phyloP scores from a whole-genome alignment of 2,797 vertebrate species.

The Coluber constrictor region DNA sequence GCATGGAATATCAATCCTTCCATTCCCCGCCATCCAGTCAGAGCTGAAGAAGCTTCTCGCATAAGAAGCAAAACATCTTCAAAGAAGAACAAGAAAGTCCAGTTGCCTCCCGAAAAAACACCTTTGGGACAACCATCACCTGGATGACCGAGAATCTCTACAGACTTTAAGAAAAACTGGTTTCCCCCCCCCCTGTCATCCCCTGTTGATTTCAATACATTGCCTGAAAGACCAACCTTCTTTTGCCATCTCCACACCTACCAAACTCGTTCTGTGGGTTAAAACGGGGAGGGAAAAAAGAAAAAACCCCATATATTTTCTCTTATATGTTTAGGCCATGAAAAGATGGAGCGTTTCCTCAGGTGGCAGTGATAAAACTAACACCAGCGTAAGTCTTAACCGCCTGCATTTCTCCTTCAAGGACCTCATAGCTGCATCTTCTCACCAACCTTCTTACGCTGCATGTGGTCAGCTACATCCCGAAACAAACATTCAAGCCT shows the following conservation, averaged over 20 bases:
- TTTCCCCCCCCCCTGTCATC: background rate
- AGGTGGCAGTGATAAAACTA: constrained; percentile 85
- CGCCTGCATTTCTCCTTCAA: constrained; percentile 8
- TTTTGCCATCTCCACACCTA: background rate
- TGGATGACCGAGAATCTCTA: no score
- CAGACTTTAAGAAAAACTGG: background rate
- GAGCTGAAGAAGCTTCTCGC: no score
- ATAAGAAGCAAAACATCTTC: no score
- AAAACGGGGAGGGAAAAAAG: background rate
- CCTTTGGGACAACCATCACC: no score
- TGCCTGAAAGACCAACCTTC: background rate
- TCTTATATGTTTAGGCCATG: constrained; percentile 73
- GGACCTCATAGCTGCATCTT: background rate
- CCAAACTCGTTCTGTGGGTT: background rate
- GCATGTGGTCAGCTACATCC: background rate
- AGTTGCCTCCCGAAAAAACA: no score
- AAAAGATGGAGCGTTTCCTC: constrained; percentile 84
- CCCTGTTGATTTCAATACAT: background rate
- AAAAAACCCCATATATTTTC: constrained; percentile 13
- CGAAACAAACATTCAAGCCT: background rate
- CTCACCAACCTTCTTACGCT: background rate
- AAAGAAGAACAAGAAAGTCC: no score
- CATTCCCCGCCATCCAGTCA: no score
- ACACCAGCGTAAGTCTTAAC: constrained; percentile 74
- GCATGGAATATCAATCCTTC: no score